These are phyloP conservation scores for Agrypnia vestita DNA, from an alignment of 1,140 invertebrate species.

Conservation along the genomic window DNA sequence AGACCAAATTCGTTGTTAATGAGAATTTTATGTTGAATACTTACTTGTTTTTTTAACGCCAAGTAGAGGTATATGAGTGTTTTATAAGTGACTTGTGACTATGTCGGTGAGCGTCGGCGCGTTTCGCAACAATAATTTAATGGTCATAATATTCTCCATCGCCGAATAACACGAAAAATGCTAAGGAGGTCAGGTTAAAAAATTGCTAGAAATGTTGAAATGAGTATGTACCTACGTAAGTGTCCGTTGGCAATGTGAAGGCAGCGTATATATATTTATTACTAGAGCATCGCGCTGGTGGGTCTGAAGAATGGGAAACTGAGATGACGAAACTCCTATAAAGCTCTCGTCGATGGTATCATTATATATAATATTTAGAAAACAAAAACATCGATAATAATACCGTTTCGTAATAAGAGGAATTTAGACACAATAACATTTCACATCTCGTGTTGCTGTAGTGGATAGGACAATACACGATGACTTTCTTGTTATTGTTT, in stretches of 20 bases:
- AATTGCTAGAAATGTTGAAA: conserved; percentile 40
- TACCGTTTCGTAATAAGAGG: no score
- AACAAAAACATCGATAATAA: no score
- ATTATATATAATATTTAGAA: no score
- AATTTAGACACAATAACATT: no score
- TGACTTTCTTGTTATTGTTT: no score
- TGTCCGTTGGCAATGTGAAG: conserved; percentile 27
- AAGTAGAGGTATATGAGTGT: conserved; percentile 11
- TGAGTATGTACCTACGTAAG: not conserved
- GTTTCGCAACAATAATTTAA: conserved; percentile 32
- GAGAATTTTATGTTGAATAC: conserved; percentile 16
- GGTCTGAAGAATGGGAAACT: not conserved
- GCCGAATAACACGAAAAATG: conserved; percentile 21
- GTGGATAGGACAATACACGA: no score
- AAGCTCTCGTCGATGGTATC: no score
- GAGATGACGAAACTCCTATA: not conserved
- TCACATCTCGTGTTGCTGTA: no score
- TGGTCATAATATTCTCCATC: conserved; percentile 20
- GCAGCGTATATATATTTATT: conserved; percentile 18
- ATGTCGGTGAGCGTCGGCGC: conserved; percentile 1
- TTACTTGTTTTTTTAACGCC: not conserved
- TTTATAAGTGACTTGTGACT: conserved; percentile 31
- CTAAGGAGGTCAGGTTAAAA: conserved; percentile 33
- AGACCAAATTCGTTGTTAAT: conserved; percentile 5
- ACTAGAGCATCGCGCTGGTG: not conserved